Percentiles rank a stretch among this genome's conserved stretches.
Conservation (phyloP, 2,113 vertebrate species). For the Gobius niger region DNA sequence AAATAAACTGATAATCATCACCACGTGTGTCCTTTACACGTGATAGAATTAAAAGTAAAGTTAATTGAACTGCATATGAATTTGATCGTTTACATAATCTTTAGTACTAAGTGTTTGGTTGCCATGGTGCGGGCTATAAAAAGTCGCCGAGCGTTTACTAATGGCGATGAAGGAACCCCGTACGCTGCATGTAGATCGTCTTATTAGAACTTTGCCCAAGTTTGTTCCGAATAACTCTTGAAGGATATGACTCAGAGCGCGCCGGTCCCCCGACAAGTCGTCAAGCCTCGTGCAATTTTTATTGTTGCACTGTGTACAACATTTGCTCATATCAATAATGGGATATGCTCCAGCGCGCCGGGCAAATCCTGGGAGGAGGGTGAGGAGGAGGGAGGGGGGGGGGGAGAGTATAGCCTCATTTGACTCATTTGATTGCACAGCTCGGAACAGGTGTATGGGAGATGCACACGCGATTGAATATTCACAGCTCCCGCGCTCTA, state of each 20-base stretch:
- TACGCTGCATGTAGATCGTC: too few relatives aligned
- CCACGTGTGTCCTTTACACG: too few relatives aligned
- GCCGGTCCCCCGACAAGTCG: conserved; percentile 43
- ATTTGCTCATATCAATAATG: conserved; percentile 61
- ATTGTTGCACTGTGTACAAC: conserved; percentile 58
- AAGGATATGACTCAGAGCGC: conserved; percentile 33
- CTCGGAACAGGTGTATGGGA: conserved; percentile 44
- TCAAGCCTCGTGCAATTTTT: conserved; percentile 43
- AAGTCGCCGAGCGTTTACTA: too few relatives aligned
- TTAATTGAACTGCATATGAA: too few relatives aligned
- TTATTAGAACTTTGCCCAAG: background rate
- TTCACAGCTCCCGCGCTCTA: conserved; percentile 38
- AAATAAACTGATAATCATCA: too few relatives aligned
- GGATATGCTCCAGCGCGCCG: conserved; percentile 49
- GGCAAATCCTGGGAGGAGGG: conserved; percentile 44
- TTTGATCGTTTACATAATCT: too few relatives aligned
- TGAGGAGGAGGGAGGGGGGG: too few relatives aligned
- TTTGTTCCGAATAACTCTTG: conserved; percentile 30
- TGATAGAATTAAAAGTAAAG: too few relatives aligned
- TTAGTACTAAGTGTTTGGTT: too few relatives aligned
- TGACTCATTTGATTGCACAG: conserved; percentile 48
- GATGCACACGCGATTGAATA: conserved; percentile 42
- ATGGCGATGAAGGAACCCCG: too few relatives aligned
- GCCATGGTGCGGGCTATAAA: too few relatives aligned
- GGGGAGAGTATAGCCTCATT: conserved; percentile 44